Evolutionary conservation across 2,113 vertebrate species (phyloP), one percentile per base, ranked within the genome.

Genomic region (Corydoras sp.): DNA sequence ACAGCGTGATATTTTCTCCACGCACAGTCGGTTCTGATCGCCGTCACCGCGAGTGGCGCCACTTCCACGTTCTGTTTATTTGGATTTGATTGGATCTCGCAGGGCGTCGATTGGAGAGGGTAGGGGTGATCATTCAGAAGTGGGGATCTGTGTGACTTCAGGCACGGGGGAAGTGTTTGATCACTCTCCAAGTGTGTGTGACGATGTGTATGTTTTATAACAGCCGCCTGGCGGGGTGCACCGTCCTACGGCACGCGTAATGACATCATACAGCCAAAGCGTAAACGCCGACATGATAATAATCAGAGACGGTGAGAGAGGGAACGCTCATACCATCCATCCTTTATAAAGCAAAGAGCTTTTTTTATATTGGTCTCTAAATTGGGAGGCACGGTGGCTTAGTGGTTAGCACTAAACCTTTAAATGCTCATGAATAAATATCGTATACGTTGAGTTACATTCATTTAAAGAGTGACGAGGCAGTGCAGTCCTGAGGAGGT

Each of bases 71-170:
- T 11, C 9, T 72, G 62, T 66, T 51, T 59, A 66, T 73, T 67
- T 54, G 49, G 56, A 60, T 53, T 53, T 67, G 49, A 73, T 67
- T 68, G 11, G 58, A 73, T 73, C n/a, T 48, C 10, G 15, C 30
- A 30, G 48, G 12, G 7, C 6, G 9, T 66, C 56, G 54, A 60
- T 55, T 13, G 9, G 48, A 61, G 63, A 13, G 49, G 1, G 3
- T 66, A 30, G 11, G 11, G 13, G 14, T 29, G 51, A 53, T 71
- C 71, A 74, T 31, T 73, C 49, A 15, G 55, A 60, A 60, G 53
- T 10, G 6, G 58, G 8, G 35, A 48, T 12, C 10, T 10, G 24
- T 13, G 48, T 35, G 35, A n/a, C 29, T 50, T 10, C 24, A 43
- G 11, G 56, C 64, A 50, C 9, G n/a, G 12, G 35, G 29, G 35